Percentiles rank a stretch among this genome's conserved stretches.
Evolutionary conservation across 1,140 invertebrate genomes (phyloP).

Genomic region (Sogatella furcifera): DNA sequence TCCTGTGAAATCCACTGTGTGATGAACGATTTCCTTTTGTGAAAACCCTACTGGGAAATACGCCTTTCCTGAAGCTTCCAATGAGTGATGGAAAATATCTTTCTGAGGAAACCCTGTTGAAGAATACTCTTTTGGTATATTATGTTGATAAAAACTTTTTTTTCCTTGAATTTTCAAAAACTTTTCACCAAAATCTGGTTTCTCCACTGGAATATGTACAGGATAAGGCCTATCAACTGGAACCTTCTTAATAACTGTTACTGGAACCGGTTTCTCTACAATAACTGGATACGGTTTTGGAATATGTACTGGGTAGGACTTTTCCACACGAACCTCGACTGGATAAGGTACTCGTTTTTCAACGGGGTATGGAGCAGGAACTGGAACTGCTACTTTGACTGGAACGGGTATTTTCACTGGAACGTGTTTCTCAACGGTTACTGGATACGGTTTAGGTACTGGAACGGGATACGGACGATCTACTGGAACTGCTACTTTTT

Average conservation of each 20-base stretch:
- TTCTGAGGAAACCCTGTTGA: too few relatives aligned
- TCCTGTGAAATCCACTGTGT: too few relatives aligned
- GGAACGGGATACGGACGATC: constrained; percentile 11
- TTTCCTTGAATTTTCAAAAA: too few relatives aligned
- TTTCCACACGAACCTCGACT: constrained; percentile 41
- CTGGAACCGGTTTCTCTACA: constrained; percentile 53
- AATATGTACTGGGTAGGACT: constrained; percentile 31
- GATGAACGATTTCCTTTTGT: too few relatives aligned
- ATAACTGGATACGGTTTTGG: constrained; percentile 41
- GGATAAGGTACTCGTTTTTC: constrained; percentile 44
- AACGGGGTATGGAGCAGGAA: constrained; percentile 35
- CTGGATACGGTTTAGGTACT: constrained; percentile 24
- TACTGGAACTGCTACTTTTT: constrained; percentile 36
- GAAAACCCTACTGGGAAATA: too few relatives aligned
- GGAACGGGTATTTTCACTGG: constrained; percentile 8
- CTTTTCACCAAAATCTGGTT: too few relatives aligned
- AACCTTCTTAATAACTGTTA: constrained; percentile 25
- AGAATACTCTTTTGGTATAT: too few relatives aligned
- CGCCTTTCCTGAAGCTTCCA: too few relatives aligned
- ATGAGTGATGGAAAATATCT: too few relatives aligned
- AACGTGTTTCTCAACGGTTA: constrained; percentile 13
- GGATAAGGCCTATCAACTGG: too few relatives aligned
- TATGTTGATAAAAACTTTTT: too few relatives aligned
- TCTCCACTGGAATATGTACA: too few relatives aligned
- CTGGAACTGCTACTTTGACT: constrained; percentile 14